Conservation (phyloP, 2,888 invertebrate species). For the Mesorhabditis belari region DNA sequence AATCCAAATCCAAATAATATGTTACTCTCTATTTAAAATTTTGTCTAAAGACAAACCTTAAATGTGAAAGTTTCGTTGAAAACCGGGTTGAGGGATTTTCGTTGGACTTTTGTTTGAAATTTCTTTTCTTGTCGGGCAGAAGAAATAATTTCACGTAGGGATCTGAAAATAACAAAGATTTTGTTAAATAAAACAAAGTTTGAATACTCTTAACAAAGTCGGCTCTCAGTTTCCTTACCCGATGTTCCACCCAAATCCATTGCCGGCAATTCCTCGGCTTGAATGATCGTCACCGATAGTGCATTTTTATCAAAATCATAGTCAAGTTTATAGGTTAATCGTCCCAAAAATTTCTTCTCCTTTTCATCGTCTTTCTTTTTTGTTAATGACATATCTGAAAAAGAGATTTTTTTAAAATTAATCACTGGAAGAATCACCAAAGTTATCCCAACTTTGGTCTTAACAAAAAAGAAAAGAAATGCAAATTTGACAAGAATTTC, state of each 20-base stretch:
- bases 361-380: constrained; percentile 49
- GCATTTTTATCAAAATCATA: constrained; percentile 98
- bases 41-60: constrained; percentile 67
- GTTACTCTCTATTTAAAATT: no score
- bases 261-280: constrained; percentile 93
- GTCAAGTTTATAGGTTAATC: constrained; percentile 83
- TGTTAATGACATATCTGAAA: constrained; percentile 23
- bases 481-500: no score
- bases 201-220: neutral
- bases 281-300: constrained; percentile 89
- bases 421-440: no score
- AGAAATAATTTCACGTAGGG: constrained; percentile 94
- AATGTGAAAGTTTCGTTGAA: constrained; percentile 98
- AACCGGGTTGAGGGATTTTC: constrained; percentile 92
- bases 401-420: no score
- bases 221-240: constrained; percentile 54
- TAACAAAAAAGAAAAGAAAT: no score
- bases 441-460: no score
- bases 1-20: neutral
- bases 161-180: constrained; percentile 55
- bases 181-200: neutral
- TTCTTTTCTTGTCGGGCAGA: constrained; percentile 99
- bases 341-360: constrained; percentile 68
- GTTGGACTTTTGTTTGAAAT: constrained; percentile 82
- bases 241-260: constrained; percentile 98